A percentile compares a stretch with the other conserved stretches of the same genome.
Evolutionary conservation across 2,888 invertebrate genomes (phyloP).

Genomic region (Pseudoips prasinana): DNA sequence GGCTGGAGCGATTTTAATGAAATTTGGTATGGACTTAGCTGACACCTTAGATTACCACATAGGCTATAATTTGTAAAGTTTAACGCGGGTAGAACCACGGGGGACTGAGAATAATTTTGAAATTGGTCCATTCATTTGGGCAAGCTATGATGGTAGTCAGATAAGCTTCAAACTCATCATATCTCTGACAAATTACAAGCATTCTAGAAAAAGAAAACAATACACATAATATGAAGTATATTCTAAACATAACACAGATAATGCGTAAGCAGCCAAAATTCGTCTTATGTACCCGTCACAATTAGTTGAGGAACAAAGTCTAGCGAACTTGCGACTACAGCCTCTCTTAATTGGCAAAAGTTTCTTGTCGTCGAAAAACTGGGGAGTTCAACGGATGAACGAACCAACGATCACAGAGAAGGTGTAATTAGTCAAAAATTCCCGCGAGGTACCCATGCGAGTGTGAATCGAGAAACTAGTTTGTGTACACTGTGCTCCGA

Average conservation of each 20-base stretch:
- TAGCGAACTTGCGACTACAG: conserved; percentile 46
- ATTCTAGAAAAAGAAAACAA: too few relatives aligned
- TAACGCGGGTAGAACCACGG: too few relatives aligned
- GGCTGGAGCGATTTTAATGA: too few relatives aligned
- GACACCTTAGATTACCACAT: too few relatives aligned
- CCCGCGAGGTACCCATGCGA: conserved; percentile 39
- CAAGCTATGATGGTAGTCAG: too few relatives aligned
- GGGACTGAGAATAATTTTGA: too few relatives aligned
- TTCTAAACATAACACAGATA: conserved; percentile 38
- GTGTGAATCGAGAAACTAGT: conserved; percentile 14
- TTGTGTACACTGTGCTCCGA: conserved; percentile 14
- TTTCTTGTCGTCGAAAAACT: conserved; percentile 49
- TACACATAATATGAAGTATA: too few relatives aligned
- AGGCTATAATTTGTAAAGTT: too few relatives aligned
- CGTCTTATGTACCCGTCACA: conserved; percentile 45
- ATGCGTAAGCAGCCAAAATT: conserved; percentile 45
- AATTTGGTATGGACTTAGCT: too few relatives aligned
- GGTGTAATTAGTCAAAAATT: conserved; percentile 61
- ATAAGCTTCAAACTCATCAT: too few relatives aligned
- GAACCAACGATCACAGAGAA: conserved; percentile 56
- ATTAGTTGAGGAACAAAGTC: conserved; percentile 54
- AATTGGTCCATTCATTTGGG: too few relatives aligned
- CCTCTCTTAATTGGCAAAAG: conserved; percentile 56
- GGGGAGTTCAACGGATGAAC: conserved; percentile 48
- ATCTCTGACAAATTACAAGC: too few relatives aligned